phyloP scores from a whole-genome alignment of 2,797 vertebrate species.

The Lepilemur septentrionalis region DNA sequence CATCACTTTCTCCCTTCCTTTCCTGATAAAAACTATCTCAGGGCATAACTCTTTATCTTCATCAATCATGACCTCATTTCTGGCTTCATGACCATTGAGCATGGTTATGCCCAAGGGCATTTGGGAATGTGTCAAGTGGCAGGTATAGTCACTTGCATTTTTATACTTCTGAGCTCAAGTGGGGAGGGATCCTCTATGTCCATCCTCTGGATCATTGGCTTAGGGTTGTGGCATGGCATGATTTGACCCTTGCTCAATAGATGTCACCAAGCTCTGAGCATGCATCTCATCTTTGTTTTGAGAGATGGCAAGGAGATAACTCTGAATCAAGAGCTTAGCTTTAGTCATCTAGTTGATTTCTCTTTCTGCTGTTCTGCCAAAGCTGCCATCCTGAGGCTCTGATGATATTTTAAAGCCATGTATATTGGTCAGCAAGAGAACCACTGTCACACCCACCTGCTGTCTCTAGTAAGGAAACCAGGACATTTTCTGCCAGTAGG shows the following conservation, averaged over 20 bases:
- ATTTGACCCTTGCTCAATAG: not conserved
- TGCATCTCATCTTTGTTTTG: not conserved
- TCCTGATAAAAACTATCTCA: not conserved
- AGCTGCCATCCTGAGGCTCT: not conserved
- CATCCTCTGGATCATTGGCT: not conserved
- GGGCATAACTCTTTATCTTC: not conserved
- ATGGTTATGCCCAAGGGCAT: not conserved
- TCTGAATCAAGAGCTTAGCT: not conserved
- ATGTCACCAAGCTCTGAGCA: not conserved
- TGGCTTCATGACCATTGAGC: not conserved
- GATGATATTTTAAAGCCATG: not conserved
- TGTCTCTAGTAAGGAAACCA: not conserved
- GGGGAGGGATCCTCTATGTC: not conserved
- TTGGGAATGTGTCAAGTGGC: not conserved
- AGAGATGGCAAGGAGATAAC: not conserved
- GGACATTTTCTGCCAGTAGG: not conserved
- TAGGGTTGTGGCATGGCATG: not conserved
- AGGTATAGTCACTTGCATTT: not conserved
- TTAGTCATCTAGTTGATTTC: not conserved
- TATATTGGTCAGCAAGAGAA: not conserved
- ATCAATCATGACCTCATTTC: not conserved
- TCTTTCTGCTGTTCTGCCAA: not conserved
- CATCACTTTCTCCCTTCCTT: not conserved
- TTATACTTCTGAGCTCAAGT: not conserved
- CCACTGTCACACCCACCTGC: too few relatives aligned